phyloP scores from a whole-genome alignment of 2,797 vertebrate genomes.

The Gallinago stenura region DNA sequence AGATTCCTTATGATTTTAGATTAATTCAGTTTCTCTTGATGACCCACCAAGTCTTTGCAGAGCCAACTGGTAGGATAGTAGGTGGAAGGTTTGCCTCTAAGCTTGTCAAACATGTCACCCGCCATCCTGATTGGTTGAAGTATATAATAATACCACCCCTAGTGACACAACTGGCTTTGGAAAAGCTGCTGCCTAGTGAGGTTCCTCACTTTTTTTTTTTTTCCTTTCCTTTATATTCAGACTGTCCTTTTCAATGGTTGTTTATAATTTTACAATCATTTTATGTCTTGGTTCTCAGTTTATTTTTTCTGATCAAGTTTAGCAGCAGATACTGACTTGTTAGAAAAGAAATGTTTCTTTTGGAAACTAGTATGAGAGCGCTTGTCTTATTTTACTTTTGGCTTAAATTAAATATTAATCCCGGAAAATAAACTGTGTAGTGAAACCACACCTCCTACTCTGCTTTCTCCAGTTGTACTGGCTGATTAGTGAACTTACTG shows the following conservation, averaged over 20 bases:
- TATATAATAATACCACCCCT: neutral
- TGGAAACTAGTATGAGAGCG: neutral
- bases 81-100: no score
- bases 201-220: neutral
- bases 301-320: neutral
- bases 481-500: conserved; percentile 8
- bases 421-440: neutral
- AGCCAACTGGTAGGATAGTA: no score
- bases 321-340: neutral
- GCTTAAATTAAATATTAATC: conserved; percentile 1
- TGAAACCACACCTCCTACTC: neutral
- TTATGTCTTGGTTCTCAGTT: neutral
- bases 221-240: neutral
- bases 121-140: neutral
- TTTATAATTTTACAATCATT: neutral
- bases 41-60: no score
- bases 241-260: neutral
- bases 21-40: no score
- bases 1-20: no score
- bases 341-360: neutral
- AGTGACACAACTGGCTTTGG: neutral
- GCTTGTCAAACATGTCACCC: neutral
- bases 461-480: neutral
- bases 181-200: neutral
- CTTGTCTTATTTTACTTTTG: neutral